Evolutionary conservation across 92 coral and sea anemone species (phyloP).

Genomic region (Palythoa caribaeorum): DNA sequence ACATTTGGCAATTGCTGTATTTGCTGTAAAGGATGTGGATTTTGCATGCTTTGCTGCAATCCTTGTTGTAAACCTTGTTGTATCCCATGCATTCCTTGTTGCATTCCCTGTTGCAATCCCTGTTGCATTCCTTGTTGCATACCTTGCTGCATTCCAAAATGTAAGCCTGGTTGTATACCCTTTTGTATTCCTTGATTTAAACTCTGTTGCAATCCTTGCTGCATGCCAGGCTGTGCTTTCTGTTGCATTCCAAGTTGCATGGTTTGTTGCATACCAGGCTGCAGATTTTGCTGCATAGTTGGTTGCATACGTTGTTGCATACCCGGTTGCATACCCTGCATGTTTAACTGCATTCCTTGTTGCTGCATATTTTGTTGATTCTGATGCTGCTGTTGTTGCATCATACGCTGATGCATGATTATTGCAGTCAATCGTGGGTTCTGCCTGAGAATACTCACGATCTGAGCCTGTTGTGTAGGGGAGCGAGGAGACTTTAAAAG

Average conservation of each 20-base stretch:
- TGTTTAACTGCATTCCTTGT: constrained; percentile 78
- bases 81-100: constrained; percentile 77
- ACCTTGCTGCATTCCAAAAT: constrained; percentile 36
- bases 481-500: constrained; percentile 73
- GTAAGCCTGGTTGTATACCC: constrained; percentile 78
- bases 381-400: constrained; percentile 70
- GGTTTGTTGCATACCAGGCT: constrained; percentile 74
- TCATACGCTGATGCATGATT: constrained; percentile 83
- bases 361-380: constrained; percentile 83
- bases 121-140: constrained; percentile 81
- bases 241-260: constrained; percentile 77
- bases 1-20: constrained; percentile 82
- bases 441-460: constrained; percentile 86
- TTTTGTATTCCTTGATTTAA: constrained; percentile 62
- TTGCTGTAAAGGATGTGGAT: constrained; percentile 68
- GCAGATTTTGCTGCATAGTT: constrained; percentile 76
- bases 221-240: constrained; percentile 43
- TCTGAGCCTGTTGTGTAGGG: constrained; percentile 86
- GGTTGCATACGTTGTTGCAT: constrained; percentile 77
- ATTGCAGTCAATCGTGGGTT: constrained; percentile 91
- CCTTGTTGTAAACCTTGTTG: constrained; percentile 86
- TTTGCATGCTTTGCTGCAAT: constrained; percentile 81
- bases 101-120: constrained; percentile 82
- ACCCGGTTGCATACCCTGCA: constrained; percentile 48
- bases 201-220: constrained; percentile 75